Percentiles rank a stretch among this genome's conserved stretches.
Conservation (phyloP, 2,888 invertebrate species). For the Ceramica pisi region DNA sequence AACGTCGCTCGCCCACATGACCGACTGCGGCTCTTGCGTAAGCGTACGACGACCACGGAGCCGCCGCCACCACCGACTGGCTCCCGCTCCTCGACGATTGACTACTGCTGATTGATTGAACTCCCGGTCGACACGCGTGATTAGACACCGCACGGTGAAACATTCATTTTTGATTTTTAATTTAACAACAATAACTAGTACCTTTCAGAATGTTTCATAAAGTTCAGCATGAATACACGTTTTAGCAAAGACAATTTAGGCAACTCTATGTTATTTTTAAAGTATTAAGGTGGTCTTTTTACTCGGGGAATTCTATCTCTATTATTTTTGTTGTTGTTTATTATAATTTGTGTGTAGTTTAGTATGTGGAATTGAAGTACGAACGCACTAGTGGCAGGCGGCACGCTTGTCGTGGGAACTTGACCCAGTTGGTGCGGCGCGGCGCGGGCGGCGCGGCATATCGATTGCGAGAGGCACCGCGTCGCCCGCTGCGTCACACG, state of each 20-base stretch:
- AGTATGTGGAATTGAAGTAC: conserved; percentile 59
- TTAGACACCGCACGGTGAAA: conserved; percentile 46
- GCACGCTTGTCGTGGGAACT: conserved; percentile 87
- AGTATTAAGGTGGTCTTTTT: not conserved
- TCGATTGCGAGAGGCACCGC: conserved; percentile 87
- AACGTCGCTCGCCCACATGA: conserved; percentile 89
- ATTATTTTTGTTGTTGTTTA: not conserved
- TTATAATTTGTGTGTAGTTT: conserved; percentile 26
- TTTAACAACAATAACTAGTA: not conserved
- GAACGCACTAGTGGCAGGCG: conserved; percentile 73
- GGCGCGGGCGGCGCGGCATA: conserved; percentile 83
- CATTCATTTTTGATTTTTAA: conserved; percentile 29
- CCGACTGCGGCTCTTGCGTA: conserved; percentile 89
- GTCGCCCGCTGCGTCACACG: conserved; percentile 87
- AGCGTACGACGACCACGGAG: conserved; percentile 85
- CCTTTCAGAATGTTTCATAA: not conserved
- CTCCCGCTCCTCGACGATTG: conserved; percentile 72
- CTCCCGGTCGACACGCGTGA: conserved; percentile 61
- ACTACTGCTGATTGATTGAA: conserved; percentile 75
- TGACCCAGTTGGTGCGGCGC: conserved; percentile 87
- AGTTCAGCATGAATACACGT: not conserved
- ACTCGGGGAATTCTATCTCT: not conserved
- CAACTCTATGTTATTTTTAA: not conserved
- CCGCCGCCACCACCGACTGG: conserved; percentile 70
- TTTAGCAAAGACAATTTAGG: not conserved